Base-by-base conservation (phyloP, 2,888 invertebrate species). In the Rhopalosiphum nymphaeae region DNA sequence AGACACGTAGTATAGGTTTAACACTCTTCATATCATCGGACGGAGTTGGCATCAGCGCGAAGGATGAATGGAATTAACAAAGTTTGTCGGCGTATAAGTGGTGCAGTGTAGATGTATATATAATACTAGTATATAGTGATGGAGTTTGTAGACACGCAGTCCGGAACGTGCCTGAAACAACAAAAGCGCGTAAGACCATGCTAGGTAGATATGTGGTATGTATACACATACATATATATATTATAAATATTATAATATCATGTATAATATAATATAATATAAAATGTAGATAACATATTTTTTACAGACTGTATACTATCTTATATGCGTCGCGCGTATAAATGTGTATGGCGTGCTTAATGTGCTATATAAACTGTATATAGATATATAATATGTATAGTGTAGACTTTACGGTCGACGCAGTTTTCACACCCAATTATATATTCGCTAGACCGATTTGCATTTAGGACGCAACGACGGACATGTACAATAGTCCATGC, bases 401-500 rank as follows among this genome's bases (percentile, higher is more conserved):
- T 78, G 21, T 78, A 9, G 21, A 36, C 67, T n/a, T 13, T 53
- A 21, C 21, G 49, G 29, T 29, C 78, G 93, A 93, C 84, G 25
- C n/a, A 46, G 57, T 89, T 93, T 89, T 84, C 89, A 67, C 44
- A 84, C 57, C 57, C 93, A 93, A 93, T 89, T 93, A 93, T 49
- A 56, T 67, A 84, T 93, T 93, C n/a, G 26, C 89, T 36, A 57
- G 91, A 57, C 57, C 67, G 93, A 89, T 93, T 89, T 89, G 84
- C 93, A 56, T 91, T 87, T 26, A 92, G 36, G 44, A 85, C 44
- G 57, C 85, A 44, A 49, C 86, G 44, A 13, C 49, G 56, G 53
- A 29, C 57, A 29, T 25, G 29, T n/a, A 36, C 56, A 13, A 29
- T 26, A 10, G 89, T 25, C 42, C 26, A 44, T 42, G 21, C 78